Conservation (phyloP, 2,113 vertebrate species). For the Microcebus tavaratra region DNA sequence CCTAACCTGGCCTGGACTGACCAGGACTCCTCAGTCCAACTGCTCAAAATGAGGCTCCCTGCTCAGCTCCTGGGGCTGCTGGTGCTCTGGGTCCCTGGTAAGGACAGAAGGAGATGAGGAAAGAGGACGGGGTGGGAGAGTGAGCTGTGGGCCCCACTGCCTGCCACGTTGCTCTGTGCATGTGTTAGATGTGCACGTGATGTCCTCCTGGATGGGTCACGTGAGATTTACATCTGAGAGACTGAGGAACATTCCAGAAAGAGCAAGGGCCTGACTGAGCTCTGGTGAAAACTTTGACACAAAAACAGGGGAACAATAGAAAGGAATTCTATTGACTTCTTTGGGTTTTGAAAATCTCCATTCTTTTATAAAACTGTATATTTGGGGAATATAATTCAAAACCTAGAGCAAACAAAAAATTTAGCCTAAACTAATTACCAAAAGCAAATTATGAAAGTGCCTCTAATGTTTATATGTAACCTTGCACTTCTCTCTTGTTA, state of each 20-base stretch:
- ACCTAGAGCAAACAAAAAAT: neutral
- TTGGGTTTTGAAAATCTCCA: neutral
- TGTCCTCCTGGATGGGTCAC: neutral
- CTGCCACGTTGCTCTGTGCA: neutral
- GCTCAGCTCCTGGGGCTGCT: neutral
- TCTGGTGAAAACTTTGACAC: too few species aligned
- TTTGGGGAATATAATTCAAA: neutral
- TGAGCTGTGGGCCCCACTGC: neutral
- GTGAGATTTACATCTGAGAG: neutral
- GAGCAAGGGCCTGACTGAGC: too few species aligned
- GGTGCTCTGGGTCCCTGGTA: neutral
- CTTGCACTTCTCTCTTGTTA: neutral
- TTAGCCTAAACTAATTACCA: neutral
- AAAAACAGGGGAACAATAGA: too few species aligned
- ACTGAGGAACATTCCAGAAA: neutral
- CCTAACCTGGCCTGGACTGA: neutral
- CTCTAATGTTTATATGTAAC: neutral
- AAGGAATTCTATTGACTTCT: rapidly evolving
- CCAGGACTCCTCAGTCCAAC: too few species aligned
- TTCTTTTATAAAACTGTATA: neutral
- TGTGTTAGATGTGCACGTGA: too few species aligned
- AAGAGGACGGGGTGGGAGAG: too few species aligned
- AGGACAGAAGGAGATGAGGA: neutral
- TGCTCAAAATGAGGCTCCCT: neutral
- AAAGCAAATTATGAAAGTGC: neutral